Base-by-base conservation (phyloP, 2,797 vertebrate genomes). In the Ispidina lecontei region DNA sequence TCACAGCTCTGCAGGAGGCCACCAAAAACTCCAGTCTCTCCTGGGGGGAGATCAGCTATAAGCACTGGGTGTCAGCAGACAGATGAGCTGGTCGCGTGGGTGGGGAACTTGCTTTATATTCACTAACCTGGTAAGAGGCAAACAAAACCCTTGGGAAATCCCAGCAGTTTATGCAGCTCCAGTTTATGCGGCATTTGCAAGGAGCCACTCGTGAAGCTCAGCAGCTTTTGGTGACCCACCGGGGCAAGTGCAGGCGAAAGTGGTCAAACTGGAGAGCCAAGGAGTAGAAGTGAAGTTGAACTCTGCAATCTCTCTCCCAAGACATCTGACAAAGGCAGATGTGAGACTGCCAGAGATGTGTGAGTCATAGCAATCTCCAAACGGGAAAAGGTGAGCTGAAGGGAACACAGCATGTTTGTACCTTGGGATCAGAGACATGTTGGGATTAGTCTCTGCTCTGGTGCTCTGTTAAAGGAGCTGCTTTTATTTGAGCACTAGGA, bases 381-480 rank as follows among this genome's bases (percentile, higher is more conserved):
- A 16, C 83, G 73, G 62, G 63, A 80, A 58, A 71, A 65, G 90
- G 84, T n/a, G 90, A 95, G 76, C 35, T 7, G 68, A 41, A 75
- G 80, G 78, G 72, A 92, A 79, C 54, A 80, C 5, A 16, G 82
- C 1, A 0, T 85, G 87, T 72, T 92, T 75, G 33, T 47, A 52
- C 39, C 73, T 77, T 23, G 16, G 35, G 29, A 93, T 77, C n/a
- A 65, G 31, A 88, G 51, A 87, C 59, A 1, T 89, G 86, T 55
- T 87, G 78, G 89, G 92, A 87, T 89, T 22, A 74, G 94, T 19
- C 78, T 54, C 11, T 14, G 28, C 76, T 83, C 25, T 25, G 43
- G 49, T 3, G n/a, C 0, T 12, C 46, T 79, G 60, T 51, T 71
- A 9, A 68, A 87, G 49, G 51, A 83, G n/a, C 15, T 85, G 20